Evolutionary conservation across 2,113 vertebrate species (phyloP), one percentile per base, ranked within the genome.

Genomic region (Pristiophorus japonicus): DNA sequence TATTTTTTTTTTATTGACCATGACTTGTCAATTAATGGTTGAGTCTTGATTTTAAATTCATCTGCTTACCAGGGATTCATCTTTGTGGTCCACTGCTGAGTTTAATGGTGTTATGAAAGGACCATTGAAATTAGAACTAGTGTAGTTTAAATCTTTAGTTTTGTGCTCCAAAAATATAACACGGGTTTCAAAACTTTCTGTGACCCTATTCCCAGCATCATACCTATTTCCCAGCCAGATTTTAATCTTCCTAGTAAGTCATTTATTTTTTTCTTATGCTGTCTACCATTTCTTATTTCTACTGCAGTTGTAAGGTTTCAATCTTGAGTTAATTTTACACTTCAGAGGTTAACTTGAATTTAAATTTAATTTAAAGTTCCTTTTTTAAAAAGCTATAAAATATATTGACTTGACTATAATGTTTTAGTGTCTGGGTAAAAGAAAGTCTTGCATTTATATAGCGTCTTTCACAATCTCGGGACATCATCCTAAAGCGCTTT

Each of bases 61-160:
- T 85, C 38, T 85, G 81, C 81, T 85, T 85, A 47, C n/a, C 87
- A 90, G 87, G 47, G n/a, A 59, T 90, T 59, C 24, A 90, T 90
- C 34, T 0, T 90, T 42, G 81, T 38, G 22, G 34, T 90, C 24
- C 51, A 90, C 18, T 59, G 34, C 51, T 90, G 85, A 90, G 24
- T 55, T 30, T 30, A 51, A 55, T 90, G 7, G 55, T 38, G 18
- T 30, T 38, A 0, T 14, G 34, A 66, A 93, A 88, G 85, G 47
- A 3, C 24, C 20, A 11, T 38, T 38, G 30, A 92, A 92, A 45
- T 66, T 16, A 42, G n/a, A 66, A 93, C n/a, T 8, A 65, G 24
- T 38, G 12, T 47, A 47, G 6, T 65, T 10, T 22, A 93, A 22
- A 14, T 47, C 34, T 12, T 30, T 8, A 88, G 85, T 55, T 38